Base-by-base conservation (phyloP, 2,113 vertebrate species). In the Pomatorhinus ruficollis region DNA sequence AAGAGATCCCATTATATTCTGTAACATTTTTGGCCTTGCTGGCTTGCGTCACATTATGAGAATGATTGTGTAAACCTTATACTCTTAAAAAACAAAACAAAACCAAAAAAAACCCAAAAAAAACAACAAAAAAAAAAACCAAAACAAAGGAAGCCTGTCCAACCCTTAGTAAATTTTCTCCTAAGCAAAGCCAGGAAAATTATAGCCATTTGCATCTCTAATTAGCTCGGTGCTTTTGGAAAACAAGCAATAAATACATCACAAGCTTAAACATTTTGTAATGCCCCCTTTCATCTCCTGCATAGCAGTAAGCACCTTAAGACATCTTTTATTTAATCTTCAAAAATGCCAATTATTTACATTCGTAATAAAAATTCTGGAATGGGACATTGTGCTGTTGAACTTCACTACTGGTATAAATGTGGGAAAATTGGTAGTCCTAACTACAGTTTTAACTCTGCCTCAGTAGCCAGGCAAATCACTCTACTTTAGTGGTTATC, bases 1-100 rank as follows among this genome's bases (percentile, higher is more conserved):
- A 98, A 98, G 98, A 98, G 96, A 98, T 98, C 93, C 97, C 98
- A 97, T 97, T 97, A 97, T 97, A 97, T 98, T 98, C 98, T 98
- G 97, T 98, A 97, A 96, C 95, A 97, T 98, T 97, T 97, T 98
- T 98, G 97, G 98, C 98, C 98, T 98, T 98, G 98, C 98, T 98
- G 98, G 98, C 98, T 98, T 98, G 96, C 53, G 97, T 98, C 98
- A 98, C 98, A 98, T 98, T 97, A 97, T 98, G 98, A 98, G 96
- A 98, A 98, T 97, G 97, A 98, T 98, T 98, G 98, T 98, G 98
- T 98, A 98, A 98, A 98, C 98, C 97, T 97, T 98, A 97, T 97
- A 98, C 97, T 98, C 98, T 97, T 98, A 98, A 97, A 96, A 97
- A 97, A 95, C 78, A 96, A 97, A 95, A 74, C 22, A 72, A 90